phyloP scores from a whole-genome alignment of 2,888 invertebrate genomes.

The Ferrisia virgata region DNA sequence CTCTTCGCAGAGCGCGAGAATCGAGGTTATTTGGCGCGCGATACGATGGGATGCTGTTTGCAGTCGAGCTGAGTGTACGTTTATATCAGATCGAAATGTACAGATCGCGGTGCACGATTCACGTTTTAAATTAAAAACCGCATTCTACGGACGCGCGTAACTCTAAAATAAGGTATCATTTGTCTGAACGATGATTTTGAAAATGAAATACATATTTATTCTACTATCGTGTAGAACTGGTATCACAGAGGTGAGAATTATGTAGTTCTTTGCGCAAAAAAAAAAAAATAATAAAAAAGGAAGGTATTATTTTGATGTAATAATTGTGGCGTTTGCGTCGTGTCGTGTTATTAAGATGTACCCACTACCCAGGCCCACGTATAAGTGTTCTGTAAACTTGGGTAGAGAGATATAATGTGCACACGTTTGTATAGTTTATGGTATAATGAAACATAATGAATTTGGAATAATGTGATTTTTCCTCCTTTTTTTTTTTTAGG shows the following conservation, averaged over 20 bases:
- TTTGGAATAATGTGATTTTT: no score
- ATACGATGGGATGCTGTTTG: no score
- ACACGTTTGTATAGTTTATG: no score
- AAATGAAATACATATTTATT: no score
- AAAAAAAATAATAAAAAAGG: no score
- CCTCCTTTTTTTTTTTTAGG: no score
- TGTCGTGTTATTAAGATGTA: no score
- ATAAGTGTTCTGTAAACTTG: no score
- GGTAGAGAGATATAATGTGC: no score
- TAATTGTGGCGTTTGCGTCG: not conserved
- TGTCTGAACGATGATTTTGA: not conserved
- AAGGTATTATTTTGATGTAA: not conserved
- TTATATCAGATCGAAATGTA: not conserved
- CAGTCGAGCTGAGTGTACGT: no score
- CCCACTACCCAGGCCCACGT: no score
- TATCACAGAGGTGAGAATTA: not conserved
- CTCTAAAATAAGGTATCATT: not conserved
- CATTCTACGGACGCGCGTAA: not conserved
- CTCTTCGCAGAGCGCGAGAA: not conserved
- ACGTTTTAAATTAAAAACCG: not conserved
- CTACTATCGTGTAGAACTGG: not conserved
- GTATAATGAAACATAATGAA: no score
- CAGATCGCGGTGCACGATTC: not conserved
- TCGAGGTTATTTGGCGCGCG: not conserved
- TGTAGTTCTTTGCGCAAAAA: not conserved